A percentile compares a stretch with the other conserved stretches of the same genome.
Conservation (phyloP, 2,113 vertebrate species). For the Ceyx cyanopectus region DNA sequence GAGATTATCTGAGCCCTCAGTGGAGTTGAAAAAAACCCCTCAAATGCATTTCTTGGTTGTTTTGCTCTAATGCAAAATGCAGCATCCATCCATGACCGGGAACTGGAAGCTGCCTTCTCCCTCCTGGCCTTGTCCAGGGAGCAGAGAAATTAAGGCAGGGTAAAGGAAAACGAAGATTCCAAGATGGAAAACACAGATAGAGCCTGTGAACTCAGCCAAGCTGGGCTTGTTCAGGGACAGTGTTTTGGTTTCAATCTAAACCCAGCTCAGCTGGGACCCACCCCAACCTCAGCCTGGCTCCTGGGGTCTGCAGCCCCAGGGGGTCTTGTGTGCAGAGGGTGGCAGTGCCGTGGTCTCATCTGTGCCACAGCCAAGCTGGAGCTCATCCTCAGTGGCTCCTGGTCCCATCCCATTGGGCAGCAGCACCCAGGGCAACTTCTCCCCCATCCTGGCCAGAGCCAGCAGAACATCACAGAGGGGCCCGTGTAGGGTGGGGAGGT, state of each 20-base stretch:
- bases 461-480: rapidly evolving
- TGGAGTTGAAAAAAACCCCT: rapidly evolving
- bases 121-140: not conserved
- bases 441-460: not conserved
- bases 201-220: not conserved
- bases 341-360: not conserved
- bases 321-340: not conserved
- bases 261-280: not conserved
- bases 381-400: rapidly evolving
- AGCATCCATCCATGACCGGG: not conserved
- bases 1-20: not conserved
- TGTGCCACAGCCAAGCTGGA: rapidly evolving
- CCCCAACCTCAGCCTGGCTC: rapidly evolving
- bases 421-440: rapidly evolving
- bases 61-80: not conserved
- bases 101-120: not conserved
- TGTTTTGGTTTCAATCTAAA: rapidly evolving
- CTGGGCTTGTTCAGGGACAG: not conserved
- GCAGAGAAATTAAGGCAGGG: not conserved
- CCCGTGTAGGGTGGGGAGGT: not conserved
- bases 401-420: rapidly evolving
- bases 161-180: not conserved
- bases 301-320: not conserved
- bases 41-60: not conserved
- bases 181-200: not conserved